These are phyloP conservation scores for Penaeus chinensis DNA, from an alignment of 1,140 invertebrate genomes.

Conservation along the genomic window DNA sequence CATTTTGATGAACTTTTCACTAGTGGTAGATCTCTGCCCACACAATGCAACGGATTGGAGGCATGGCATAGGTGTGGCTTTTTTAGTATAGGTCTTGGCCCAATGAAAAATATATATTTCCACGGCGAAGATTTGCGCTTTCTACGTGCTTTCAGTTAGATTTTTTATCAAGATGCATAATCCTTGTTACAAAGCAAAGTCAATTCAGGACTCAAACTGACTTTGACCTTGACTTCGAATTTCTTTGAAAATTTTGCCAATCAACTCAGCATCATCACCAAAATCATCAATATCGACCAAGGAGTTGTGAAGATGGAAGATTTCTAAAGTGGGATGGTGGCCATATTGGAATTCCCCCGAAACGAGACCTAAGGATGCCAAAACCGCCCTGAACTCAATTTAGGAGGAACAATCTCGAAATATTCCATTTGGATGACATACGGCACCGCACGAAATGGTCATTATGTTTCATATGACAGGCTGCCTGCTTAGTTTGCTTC, in stretches of 20 bases:
- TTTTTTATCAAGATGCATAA: constrained; percentile 31
- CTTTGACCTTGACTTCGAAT: not conserved
- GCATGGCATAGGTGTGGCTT: constrained; percentile 21
- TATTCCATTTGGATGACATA: no score
- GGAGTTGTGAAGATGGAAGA: not conserved
- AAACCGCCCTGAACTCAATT: constrained; percentile 8
- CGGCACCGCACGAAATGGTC: no score
- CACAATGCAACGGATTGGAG: not conserved
- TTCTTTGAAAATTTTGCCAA: not conserved
- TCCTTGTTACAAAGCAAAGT: constrained; percentile 11
- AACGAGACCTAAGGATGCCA: not conserved
- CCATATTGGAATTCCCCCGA: not conserved
- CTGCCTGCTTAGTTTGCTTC: not conserved
- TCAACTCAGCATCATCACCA: not conserved
- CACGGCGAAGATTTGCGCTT: constrained; percentile 9
- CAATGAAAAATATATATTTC: constrained; percentile 29
- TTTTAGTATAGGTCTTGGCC: constrained; percentile 24
- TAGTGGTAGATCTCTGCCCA: constrained; percentile 16
- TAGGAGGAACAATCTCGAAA: not conserved
- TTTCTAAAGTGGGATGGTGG: not conserved
- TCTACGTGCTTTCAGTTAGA: not conserved
- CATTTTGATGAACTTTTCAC: constrained; percentile 12
- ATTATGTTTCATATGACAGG: not conserved
- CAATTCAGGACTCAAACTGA: not conserved
- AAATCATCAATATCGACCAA: not conserved